Evolutionary conservation across 1,140 invertebrate species (phyloP), one percentile per base, ranked within the genome.

Genomic region (Xylocopa sonorina): DNA sequence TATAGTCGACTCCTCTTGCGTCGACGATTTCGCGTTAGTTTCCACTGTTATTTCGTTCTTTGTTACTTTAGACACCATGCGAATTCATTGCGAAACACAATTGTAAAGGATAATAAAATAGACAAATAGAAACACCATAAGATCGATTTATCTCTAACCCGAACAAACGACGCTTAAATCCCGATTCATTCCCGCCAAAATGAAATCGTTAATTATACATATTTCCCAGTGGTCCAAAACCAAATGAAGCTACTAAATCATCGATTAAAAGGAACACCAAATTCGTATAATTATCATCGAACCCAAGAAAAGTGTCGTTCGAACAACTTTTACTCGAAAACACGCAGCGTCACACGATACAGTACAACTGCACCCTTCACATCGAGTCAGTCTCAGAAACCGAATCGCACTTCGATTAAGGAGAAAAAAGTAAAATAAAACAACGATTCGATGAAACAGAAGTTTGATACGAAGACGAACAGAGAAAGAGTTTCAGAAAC

Each of bases 161-260:
- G 12, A 2, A n/a, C 2, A 3, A 46, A 16, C 7, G 7, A 18
- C 0, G 27, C 76, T 83, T 63, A 72, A 83, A 83, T 58, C 43
- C 2, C 10, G 57, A 38, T 34, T 21, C 14, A 34, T 73, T 83
- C 81, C 81, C 81, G 79, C 81, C 58, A 50, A 68, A 51, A 27
- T 5, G 16, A 48, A 29, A 27, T n/a, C 18, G 14, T 46, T 14
- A 14, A 16, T 16, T 10, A 10, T n/a, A n/a, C n/a, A n/a, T 14
- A 16, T 14, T 16, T 46, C 43, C 3, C 9, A 46, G 14, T 14
- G 43, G 16, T 3, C 9, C 18, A 18, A 32, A 32, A 6, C 18
- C 55, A 21, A 2, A 58, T 10, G 6, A 5, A 3, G 18, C 29
- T 7, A 12, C 21, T 21, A 9, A 32, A 32, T 32, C 14, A 5